Conservation (phyloP, 2,888 invertebrate species). For the Meandrusa payeni region DNA sequence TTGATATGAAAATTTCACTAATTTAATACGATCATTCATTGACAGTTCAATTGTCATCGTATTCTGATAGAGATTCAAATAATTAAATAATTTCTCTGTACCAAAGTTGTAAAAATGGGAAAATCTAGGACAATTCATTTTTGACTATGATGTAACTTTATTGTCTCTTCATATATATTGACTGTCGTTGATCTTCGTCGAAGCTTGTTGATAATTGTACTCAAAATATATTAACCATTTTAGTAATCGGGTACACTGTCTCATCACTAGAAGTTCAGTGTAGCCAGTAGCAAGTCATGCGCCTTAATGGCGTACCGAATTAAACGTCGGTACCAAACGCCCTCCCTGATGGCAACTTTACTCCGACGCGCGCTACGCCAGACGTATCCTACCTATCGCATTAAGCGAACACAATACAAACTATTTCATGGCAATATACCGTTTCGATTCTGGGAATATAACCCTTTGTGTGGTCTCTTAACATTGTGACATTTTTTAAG, state of each 20-base stretch:
- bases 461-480: conserved; percentile 8
- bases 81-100: too few species aligned
- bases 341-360: conserved; percentile 24
- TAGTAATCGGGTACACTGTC: background rate
- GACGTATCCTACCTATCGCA: conserved; percentile 17
- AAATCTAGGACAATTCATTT: too few species aligned
- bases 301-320: conserved; percentile 50
- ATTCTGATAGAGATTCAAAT: too few species aligned
- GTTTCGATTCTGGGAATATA: conserved; percentile 4
- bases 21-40: too few species aligned
- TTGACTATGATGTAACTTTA: too few species aligned
- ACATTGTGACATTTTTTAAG: background rate
- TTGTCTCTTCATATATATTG: too few species aligned
- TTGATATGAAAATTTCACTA: too few species aligned
- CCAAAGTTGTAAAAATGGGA: too few species aligned
- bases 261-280: conserved; percentile 33
- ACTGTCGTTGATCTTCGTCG: too few species aligned
- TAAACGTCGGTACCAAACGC: conserved; percentile 30
- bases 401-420: conserved; percentile 23
- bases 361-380: conserved; percentile 23
- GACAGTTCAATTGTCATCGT: too few species aligned
- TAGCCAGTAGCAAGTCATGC: conserved; percentile 55
- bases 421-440: conserved; percentile 21
- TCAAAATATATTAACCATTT: too few species aligned
- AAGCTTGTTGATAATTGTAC: too few species aligned